Base-by-base conservation (phyloP, 2,113 vertebrate genomes). In the Limanda limanda region DNA sequence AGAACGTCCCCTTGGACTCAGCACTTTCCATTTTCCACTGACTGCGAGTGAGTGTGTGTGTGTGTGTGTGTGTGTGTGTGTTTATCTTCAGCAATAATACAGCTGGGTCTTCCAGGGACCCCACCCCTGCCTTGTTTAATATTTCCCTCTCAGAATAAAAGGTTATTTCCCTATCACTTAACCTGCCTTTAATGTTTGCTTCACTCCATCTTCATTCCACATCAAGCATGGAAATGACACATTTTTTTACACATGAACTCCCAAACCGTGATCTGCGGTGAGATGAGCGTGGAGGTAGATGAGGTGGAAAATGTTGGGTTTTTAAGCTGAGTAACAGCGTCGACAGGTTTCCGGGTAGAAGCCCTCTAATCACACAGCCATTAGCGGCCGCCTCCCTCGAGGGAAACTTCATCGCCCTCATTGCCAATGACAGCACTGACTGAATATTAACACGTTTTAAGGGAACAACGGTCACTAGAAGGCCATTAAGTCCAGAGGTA, bases 21-120 rank as follows among this genome's bases (percentile, higher is more conserved):
- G 88, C 86, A 80, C 70, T 93, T 88, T 86, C 70, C 74, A 66
- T 78, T 86, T 84, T 84, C 72, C 79, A 58, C 71, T 18, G 64
- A 73, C 58, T 35, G 68, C 55, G 68, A 37, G 48, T 18, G 4
- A 2, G 47, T 17, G 47, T 48, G 47, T 48, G 47, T 47, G 45
- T 48, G 4, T 5, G 47, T 15, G 47, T 47, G 45, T 47, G 45
- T 48, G 45, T 48, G 3, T 18, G 47, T 17, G 47, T 78, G 82
- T 76, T 86, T 69, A 76, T 82, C 82, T 59, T 83, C 60, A 73
- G 27, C 51, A 83, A 79, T 63, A 88, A 86, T 45, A 71, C 20
- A 18, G 35, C 58, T 14, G 25, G 55, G 74, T 86, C 81, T 63
- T 82, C 64, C 51, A 62, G 40, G 60, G 71, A 76, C 68, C 61